Evolutionary conservation across 2,797 vertebrate species (phyloP), one percentile per base, ranked within the genome.

Genomic region (Morus bassanus): DNA sequence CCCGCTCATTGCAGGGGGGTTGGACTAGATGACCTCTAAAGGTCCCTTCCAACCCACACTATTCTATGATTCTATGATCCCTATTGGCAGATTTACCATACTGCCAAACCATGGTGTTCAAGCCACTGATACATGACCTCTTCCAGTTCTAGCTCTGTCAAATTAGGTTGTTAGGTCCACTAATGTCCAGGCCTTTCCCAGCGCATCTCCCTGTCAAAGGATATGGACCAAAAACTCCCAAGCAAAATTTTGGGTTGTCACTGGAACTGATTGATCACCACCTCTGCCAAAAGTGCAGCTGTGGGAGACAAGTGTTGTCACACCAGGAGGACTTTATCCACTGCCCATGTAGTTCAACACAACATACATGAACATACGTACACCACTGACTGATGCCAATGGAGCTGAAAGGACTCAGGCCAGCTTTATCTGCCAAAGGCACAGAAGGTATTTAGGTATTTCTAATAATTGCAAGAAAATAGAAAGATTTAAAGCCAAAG

Each of bases 181-280:
- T 65, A 13, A 76, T 15, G 14, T 39, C n/a, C 50, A 56, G 31
- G 11, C 18, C 15, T 63, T 85, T 91, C 51, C 30, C 30, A 89
- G 54, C 2, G 1, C 7, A 57, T 30, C 27, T 85, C 9, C 3
- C 28, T 76, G 59, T 2, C 0, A 1, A 89, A 64, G 10, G 27
- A 67, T 6, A 30, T 6, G 7, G 51, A 68, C 13, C 19, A 70
- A 92, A 93, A 84, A 9, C 8, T 64, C 15, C 30, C 19, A 68
- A 78, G 37, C 3, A 83, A 48, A 80, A 78, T 60, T 67, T 48
- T 59, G 18, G 2, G 1, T 87, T 79, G 39, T 61, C 18, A 18
- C 17, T 82, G 54, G 43, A 82, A 33, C 30, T 39, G 41, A 31
- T 10, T 43, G 27, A 54, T 51, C 35, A 43, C 39, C n/a, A 79